Base-by-base conservation (phyloP, 2,888 invertebrate genomes). In the Pollenia griseotomentosa region DNA sequence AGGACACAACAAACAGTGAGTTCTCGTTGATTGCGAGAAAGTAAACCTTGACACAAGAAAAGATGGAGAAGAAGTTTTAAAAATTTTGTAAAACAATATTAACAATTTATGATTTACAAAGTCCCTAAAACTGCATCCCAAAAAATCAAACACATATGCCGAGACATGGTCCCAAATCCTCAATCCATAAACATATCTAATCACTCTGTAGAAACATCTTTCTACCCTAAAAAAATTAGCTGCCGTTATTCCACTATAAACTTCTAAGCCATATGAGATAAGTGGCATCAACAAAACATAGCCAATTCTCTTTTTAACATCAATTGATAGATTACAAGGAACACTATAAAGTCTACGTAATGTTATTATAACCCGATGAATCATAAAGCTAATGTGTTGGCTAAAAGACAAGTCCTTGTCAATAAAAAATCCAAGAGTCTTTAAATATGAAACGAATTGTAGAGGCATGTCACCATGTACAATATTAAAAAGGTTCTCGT, bases 351-450 rank as follows among this genome's bases (percentile, higher is more conserved):
- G 19, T 19, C 19, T 19, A 19, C 19, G 19, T 19, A 19, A 19
- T 19, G 19, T 19, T 1, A 19, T 19, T 19, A 19, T 19, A 23
- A 23, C 23, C 12, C 12, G 9, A 23, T 57, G 23, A 23, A 57
- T 57, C 23, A 57, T 57, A 57, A 57, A 23, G 23, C 23, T 57
- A 11, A 57, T 57, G 23, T 57, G 57, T 57, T 57, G 57, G 19
- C 19, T 19, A 19, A 19, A 19, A 19, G 19, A 19, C 19, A 19
- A 19, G 2, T 19, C 19, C 19, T 23, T 23, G 10, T 57, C 57
- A 16, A 57, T 57, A 57, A 23, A 57, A 57, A 23, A 57, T 16
- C 23, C 57, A 16, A 57, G 57, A 55, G 57, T 23, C 23, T 57
- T 57, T 2, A 57, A 57, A 57, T 57, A 23, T 23, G 57, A 57